Base-by-base conservation (phyloP, 2,888 invertebrate species). In the Aphodius sticticus region DNA sequence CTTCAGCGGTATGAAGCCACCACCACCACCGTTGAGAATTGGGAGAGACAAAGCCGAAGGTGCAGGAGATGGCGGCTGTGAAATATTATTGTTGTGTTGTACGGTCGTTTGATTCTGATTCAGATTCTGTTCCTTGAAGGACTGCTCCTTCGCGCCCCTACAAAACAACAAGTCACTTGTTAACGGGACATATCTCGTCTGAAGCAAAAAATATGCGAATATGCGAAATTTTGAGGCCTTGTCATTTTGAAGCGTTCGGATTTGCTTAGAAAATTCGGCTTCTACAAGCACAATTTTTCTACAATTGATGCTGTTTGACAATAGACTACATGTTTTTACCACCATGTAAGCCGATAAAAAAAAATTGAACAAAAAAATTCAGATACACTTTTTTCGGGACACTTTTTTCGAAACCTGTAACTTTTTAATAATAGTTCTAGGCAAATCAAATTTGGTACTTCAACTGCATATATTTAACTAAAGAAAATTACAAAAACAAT, bases 81-180 rank as follows among this genome's bases (percentile, higher is more conserved):
- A 86, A 78, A 87, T 86, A 82, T 89, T 89, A 82, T 89, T 89
- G 82, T 89, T 89, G 80, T 84, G 85, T 84, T 88, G 86, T 72
- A 80, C 80, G 6, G 81, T 78, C 71, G 84, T 80, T 79, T 84
- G 83, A 53, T 53, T 53, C 26, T 26, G 26, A 76, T 53, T 53
- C 26, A 2, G 26, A 76, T 83, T 88, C 82, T 89, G 88, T 78
- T 90, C 90, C 84, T 90, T 90, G 36, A 89, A 82, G 26, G 89
- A 88, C 87, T 90, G 90, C 83, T 91, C 91, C 84, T 91, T 91
- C 69, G 91, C 91, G 79, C 91, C 90, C 83, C 91, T 91, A 85
- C 76, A 89, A 88, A 82, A 85, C 5, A 78, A 83, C 81, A 76
- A 80, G 75, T 81, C 78, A 53, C 53, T 16, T 3, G 26, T 26